Base-by-base conservation (phyloP, 2,888 invertebrate genomes). In the Gisinianus flammeolus region DNA sequence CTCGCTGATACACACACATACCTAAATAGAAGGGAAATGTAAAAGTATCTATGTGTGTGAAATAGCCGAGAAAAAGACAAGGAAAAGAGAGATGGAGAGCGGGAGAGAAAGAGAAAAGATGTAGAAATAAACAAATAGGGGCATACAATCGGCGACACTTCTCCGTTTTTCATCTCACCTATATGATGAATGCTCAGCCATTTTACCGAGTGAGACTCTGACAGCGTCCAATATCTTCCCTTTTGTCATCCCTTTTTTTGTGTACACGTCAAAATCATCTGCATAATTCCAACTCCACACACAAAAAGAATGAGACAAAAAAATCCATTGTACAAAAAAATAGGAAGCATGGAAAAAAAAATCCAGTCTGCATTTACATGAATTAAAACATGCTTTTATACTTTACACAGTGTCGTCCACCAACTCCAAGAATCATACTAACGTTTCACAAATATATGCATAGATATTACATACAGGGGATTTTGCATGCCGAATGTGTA, bases 231-330 rank as follows among this genome's bases (percentile, higher is more conserved):
- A 33, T 68, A 10, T 6, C 35, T 68, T 31, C 68, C 22, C 68
- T 68, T 68, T 68, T 68, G 68, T 68, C 68, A 68, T 33, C 35
- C 22, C 58, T 58, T n/a, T 44, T 44, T 44, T 6, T 44, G 12
- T 58, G 12, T 58, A 58, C 58, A 58, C 26, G 24, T 44, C 44
- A 44, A 44, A 12, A 44, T 19, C 44, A 44, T 6, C 44, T 35
- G 35, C 35, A 35, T 6, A 16, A 12, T 44, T 19, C 19, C 44
- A 35, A 16, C 44, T 44, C 44, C 3, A 44, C 44, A 44, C 44
- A 44, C 44, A 19, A 16, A 12, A 35, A 35, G 35, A 12, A 35
- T 44, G 44, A n/a, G n/a, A n/a, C n/a, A n/a, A n/a, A n/a, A n/a
- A n/a, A n/a, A n/a, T n/a, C n/a, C n/a, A n/a, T n/a, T n/a, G n/a